Evolutionary conservation across 2,113 vertebrate genomes (phyloP), one percentile per base, ranked within the genome.

Genomic region (Sialia sialis): DNA sequence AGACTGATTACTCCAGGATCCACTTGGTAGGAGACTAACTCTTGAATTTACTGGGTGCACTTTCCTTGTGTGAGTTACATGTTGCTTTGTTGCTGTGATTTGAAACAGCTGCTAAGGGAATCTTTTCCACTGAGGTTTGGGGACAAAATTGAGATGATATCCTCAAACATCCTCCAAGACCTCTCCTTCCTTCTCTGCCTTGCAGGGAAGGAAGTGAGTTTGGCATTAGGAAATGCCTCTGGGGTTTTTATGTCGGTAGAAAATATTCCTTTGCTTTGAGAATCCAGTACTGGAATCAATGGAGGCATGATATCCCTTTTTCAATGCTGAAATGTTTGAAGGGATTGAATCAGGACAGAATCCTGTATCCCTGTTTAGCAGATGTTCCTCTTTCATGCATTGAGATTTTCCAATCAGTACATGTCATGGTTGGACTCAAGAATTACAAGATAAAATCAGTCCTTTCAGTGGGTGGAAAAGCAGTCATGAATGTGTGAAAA

Each of bases 401-500:
- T 63, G 77, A 94, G 89, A 77, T 88, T 91, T 94, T 93, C 93
- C 84, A 76, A 54, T 85, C 84, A 69, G 54, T 90, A 85, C 78
- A 91, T 94, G 85, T 93, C 87, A 85, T 85, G 87, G 49, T 64
- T 96, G 90, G 67, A 90, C 87, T 93, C 92, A 83, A 85, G 90
- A 32, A 87, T 60, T 89, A 39, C 78, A 82, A 94, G 93, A 95
- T 94, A 95, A 96, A 96, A 95, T 94, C 95, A 89, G 78, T 81
- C 81, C 82, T 90, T 84, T 90, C 66, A 87, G 95, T 93, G 87
- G 84, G 90, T 93, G 96, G 87, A 93, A 82, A 95, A 89, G 25
- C 66, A 95, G 90, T 89, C 74, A 89, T 84, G 87, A 94, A 96
- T 96, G 93, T 96, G 91, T 96, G 94, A 96, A 95, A 93, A 94